Evolutionary conservation across 2,888 invertebrate species (phyloP), one percentile per base, ranked within the genome.

Genomic region (Pandemis heparana): DNA sequence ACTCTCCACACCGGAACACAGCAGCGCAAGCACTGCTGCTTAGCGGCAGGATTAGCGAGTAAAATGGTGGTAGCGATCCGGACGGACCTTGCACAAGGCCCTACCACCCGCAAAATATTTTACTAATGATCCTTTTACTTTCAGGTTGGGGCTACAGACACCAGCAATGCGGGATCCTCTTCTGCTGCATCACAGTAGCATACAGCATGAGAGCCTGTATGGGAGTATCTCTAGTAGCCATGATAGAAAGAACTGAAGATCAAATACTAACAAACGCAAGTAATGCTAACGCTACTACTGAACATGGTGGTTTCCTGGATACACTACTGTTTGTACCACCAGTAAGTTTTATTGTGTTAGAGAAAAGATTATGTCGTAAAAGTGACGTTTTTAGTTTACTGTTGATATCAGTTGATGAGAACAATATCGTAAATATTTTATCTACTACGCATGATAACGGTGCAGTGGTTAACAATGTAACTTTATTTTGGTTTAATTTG

Each of bases 201-300:
- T 96, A 96, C 85, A 95, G 95, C 12, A 94, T 96, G 89, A 88
- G 96, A 74, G 92, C 96, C 0, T 96, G 95, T 76, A 94, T 96
- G 85, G 96, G 96, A 0, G 96, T 96, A 0, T 95, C 96, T 0
- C 87, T 97, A 38, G 96, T 96, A 0, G 96, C 96, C 0, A 96
- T 97, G 96, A 87, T 87, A 0, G 78, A 82, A 23, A 77, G 77
- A 32, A 76, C 79, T 0, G 59, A 39, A 10, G 41, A 68, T 12
- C n/a, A 71, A 62, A 32, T 39, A 38, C 38, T 48, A 16, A 12
- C 56, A 5, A 32, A 71, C 62, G 39, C 32, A 0, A 48, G 70
- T 62, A 16, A 51, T 56, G 63, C 41, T 23, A 64, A 69, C 23
- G 23, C 23, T 74, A 4, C 5, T 12, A 18, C 38, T 32, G 23